phyloP scores from a whole-genome alignment of 64 coral and sea anemone species.

The Montipora foliosa region DNA sequence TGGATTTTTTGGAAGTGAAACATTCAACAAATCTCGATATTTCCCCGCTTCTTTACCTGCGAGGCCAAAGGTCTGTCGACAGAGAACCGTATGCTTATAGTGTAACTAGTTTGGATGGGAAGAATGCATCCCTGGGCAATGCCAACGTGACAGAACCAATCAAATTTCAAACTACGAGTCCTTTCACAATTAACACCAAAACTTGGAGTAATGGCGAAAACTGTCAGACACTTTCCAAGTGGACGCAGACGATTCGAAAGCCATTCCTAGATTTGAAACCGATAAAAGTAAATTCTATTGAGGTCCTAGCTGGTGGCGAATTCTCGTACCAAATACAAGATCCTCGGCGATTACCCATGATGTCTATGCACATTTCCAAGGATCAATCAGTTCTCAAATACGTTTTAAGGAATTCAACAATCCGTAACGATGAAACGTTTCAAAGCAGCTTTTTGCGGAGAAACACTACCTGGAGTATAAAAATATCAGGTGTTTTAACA shows the following conservation, averaged over 20 bases:
- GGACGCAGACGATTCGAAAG: conserved; percentile 40
- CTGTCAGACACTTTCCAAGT: conserved; percentile 60
- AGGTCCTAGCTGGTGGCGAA: not conserved
- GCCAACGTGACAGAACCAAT: not conserved
- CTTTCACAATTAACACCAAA: conserved; percentile 56
- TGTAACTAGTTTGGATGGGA: conserved; percentile 11
- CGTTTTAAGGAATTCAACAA: conserved; percentile 31
- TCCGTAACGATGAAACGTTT: conserved; percentile 73
- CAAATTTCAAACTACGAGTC: conserved; percentile 43
- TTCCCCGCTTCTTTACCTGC: not conserved
- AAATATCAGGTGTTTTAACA: conserved; percentile 39
- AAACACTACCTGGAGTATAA: conserved; percentile 48
- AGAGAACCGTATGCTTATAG: conserved; percentile 27
- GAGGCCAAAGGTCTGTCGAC: not conserved
- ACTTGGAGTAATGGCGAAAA: conserved; percentile 62
- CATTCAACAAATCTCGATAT: conserved; percentile 32
- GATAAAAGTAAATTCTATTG: conserved; percentile 8
- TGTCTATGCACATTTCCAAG: conserved; percentile 55
- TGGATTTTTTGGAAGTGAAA: conserved; percentile 46
- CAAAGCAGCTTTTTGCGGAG: conserved; percentile 45
- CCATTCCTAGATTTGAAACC: conserved; percentile 33
- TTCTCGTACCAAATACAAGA: conserved; percentile 53
- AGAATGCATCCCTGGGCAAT: not conserved
- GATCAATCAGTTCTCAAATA: conserved; percentile 62
- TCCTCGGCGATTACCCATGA: conserved; percentile 26